Evolutionary conservation across 2,888 invertebrate species (phyloP), one percentile per base, ranked within the genome.

Genomic region (Aphodius sticticus): DNA sequence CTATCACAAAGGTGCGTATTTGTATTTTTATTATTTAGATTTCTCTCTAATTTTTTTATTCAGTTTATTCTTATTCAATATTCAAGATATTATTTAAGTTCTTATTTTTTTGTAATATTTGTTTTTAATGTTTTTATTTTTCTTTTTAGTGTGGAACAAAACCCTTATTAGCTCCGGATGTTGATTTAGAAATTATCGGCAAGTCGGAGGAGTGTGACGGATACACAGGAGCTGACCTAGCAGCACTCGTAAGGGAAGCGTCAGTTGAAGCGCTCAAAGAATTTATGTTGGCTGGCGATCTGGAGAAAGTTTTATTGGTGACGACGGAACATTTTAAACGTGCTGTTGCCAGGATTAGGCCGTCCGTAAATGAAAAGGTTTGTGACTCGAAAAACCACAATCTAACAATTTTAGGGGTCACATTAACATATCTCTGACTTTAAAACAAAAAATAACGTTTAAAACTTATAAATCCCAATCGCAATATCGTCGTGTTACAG

Each of bases 171-270:
- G 92, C 93, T 0, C 89, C 92, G 0, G 96, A 97, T 88, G 96
- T 98, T 0, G 91, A 95, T 86, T 90, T 99, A 82, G 91, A 92
- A 82, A 90, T 91, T 4, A 90, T 99, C 71, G 96, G 95, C 0
- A 91, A 89, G 9, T 91, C 94, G 80, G 92, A 92, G 6, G 89
- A 91, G 81, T 93, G 93, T 84, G 93, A 95, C 15, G 95, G 96
- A 14, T 98, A 95, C 86, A 96, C 97, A 0, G 99, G 99, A 16
- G 99, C 99, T 0, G 99, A 99, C 91, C 90, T 99, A 79, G 95
- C 96, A 0, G 96, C 97, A 0, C 90, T 99, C 77, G 95, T 99
- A 0, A 92, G 96, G 84, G 96, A 98, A 86, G 97, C 99, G 0
- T 95, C 96, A 0, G 92, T 96, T 69, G 91, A 94, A 83, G 94